phyloP scores from a whole-genome alignment of 2,888 invertebrate species.

The Subacronicta megacephala region DNA sequence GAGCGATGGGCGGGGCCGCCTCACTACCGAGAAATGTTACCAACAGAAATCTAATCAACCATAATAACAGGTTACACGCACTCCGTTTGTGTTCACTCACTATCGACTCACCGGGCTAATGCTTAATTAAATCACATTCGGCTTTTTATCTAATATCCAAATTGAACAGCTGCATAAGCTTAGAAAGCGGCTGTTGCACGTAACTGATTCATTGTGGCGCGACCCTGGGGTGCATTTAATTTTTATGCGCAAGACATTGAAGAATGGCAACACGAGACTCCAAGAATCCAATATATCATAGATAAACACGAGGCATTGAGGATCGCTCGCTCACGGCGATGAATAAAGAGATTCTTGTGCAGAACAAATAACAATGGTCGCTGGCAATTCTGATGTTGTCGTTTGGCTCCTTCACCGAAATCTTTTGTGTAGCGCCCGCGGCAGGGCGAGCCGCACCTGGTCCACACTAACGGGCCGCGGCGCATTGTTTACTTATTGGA shows the following conservation, averaged over 20 bases:
- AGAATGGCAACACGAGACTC: slow-evolving; percentile 70
- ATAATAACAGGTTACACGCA: slow-evolving; percentile 88
- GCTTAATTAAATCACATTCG: slow-evolving; percentile 88
- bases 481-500: slow-evolving; percentile 79
- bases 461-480: slow-evolving; percentile 68
- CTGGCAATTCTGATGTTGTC: slow-evolving; percentile 76
- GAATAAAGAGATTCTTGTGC: slow-evolving; percentile 78
- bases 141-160: slow-evolving; percentile 77
- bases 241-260: slow-evolving; percentile 64
- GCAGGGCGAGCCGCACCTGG: slow-evolving; percentile 81
- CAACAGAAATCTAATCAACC: slow-evolving; percentile 89
- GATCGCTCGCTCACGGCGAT: slow-evolving; percentile 65
- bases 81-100: slow-evolving; percentile 86
- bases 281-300: slow-evolving; percentile 81
- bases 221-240: slow-evolving; percentile 57
- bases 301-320: slow-evolving; percentile 76
- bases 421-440: slow-evolving; percentile 84
- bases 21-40: slow-evolving; percentile 89
- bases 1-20: slow-evolving; percentile 87
- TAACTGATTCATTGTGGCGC: slow-evolving; percentile 64
- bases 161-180: slow-evolving; percentile 75
- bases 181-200: slow-evolving; percentile 62
- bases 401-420: slow-evolving; percentile 82
- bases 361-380: slow-evolving; percentile 82
- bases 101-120: slow-evolving; percentile 83